Conservation (phyloP, 2,797 vertebrate species). For the Acrossocheilus wenchowensis region DNA sequence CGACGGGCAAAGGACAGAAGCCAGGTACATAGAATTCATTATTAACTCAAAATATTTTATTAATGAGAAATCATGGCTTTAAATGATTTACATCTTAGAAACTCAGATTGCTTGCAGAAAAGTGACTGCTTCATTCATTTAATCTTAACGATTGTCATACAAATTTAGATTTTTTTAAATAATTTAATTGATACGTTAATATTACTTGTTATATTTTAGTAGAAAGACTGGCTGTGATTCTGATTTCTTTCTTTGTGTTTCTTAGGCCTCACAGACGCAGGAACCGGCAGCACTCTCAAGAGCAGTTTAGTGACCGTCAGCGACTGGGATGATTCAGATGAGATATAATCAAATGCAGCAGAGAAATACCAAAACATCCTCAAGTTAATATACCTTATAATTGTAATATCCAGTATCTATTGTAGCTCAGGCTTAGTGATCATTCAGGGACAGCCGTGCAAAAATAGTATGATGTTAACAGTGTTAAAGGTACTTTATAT, state of each 20-base stretch:
- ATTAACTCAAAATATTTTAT: background rate
- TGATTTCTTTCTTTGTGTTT: constrained; percentile 18
- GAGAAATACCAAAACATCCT: constrained; percentile 31
- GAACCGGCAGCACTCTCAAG: constrained; percentile 86
- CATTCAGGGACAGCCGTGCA: constrained; percentile 36
- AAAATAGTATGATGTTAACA: constrained; percentile 22
- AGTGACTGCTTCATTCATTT: background rate
- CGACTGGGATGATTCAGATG: constrained; percentile 89
- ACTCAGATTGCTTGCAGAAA: background rate
- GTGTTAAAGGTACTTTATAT: constrained; percentile 39
- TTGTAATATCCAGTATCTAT: background rate
- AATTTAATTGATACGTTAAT: background rate
- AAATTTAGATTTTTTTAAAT: background rate
- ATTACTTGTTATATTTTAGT: background rate
- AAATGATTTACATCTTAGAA: background rate
- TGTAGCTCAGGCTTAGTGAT: constrained; percentile 43
- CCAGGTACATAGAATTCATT: constrained; percentile 66
- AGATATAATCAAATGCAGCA: constrained; percentile 60
- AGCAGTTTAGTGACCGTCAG: constrained; percentile 88
- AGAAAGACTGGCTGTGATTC: background rate
- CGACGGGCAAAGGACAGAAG: constrained; percentile 72
- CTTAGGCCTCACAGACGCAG: constrained; percentile 82
- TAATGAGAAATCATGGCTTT: background rate
- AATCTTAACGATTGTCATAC: background rate
- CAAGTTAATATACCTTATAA: background rate